phyloP scores from a whole-genome alignment of 2,797 vertebrate genomes.

The Macropus fuliginosus region DNA sequence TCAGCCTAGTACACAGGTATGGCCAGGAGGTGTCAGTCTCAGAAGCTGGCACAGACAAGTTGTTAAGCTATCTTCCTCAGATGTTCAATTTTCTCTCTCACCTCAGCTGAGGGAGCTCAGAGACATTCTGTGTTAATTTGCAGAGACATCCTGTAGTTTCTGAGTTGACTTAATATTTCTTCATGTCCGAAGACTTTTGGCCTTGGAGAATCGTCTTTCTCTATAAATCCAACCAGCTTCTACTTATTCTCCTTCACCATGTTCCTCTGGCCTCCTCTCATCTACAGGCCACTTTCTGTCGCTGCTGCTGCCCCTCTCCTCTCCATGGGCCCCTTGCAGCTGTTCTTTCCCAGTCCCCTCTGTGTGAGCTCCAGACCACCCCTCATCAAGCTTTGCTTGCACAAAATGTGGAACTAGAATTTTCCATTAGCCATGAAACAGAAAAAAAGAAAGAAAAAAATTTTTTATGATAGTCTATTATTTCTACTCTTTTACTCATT shows the following conservation, averaged over 20 bases:
- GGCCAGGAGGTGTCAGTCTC: slow-evolving; percentile 19
- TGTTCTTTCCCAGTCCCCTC: slow-evolving; percentile 49
- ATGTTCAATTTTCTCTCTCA: slow-evolving; percentile 18
- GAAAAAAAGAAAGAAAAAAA: slow-evolving; percentile 35
- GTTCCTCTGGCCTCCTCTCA: slow-evolving; percentile 73
- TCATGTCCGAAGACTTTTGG: slow-evolving; percentile 56
- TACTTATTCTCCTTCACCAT: slow-evolving; percentile 69
- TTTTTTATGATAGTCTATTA: slow-evolving; percentile 30
- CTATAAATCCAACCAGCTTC: slow-evolving; percentile 53
- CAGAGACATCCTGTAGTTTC: slow-evolving; percentile 5
- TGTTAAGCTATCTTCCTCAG: neutral
- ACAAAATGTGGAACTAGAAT: slow-evolving; percentile 57
- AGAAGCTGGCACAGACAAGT: neutral
- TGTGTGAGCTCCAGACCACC: slow-evolving; percentile 56
- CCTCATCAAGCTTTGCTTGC: slow-evolving; percentile 61
- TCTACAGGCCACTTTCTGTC: slow-evolving; percentile 77
- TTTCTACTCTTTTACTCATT: slow-evolving; percentile 5
- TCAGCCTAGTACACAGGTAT: slow-evolving; percentile 21
- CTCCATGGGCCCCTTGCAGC: slow-evolving; percentile 74
- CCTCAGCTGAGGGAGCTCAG: neutral
- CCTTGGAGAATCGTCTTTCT: slow-evolving; percentile 61
- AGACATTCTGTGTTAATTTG: neutral
- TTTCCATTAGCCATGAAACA: slow-evolving; percentile 40
- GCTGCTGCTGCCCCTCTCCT: slow-evolving; percentile 65
- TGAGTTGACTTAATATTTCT: slow-evolving; percentile 37